A percentile compares a stretch with the other conserved stretches of the same genome.
Evolutionary conservation across 2,797 vertebrate genomes (phyloP).

Genomic region (Chiroxiphia lanceolata): DNA sequence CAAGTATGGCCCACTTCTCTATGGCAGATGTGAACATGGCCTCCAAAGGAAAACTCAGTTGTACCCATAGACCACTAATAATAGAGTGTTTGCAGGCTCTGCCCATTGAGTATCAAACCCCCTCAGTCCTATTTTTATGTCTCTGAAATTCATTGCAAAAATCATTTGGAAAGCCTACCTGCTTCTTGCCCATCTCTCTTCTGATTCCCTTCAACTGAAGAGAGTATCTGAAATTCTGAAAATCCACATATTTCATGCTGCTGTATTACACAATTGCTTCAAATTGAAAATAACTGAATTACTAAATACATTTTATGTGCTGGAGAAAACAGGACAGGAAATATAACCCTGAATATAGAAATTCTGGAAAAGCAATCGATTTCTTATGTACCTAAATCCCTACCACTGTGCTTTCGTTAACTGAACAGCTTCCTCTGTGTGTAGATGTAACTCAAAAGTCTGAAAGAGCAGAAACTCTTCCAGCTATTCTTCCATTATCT

Average conservation of each 20-base stretch:
- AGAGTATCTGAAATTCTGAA: neutral
- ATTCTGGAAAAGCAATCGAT: neutral
- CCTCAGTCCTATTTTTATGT: neutral
- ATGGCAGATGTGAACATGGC: fast-evolving
- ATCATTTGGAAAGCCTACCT: neutral
- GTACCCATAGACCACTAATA: fast-evolving
- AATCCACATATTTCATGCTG: neutral
- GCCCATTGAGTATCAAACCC: neutral
- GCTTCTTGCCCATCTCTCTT: neutral
- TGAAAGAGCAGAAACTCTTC: neutral
- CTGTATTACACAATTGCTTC: neutral
- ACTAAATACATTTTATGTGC: neutral
- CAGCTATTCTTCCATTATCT: neutral
- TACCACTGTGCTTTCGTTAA: neutral
- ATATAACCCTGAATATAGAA: neutral
- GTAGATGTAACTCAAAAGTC: neutral
- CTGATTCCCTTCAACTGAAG: neutral
- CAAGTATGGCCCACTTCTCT: neutral
- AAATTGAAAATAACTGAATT: neutral
- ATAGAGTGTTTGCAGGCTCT: neutral
- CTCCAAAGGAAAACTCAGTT: neutral
- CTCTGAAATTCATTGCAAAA: neutral
- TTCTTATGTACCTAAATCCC: neutral
- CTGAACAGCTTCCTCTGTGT: neutral
- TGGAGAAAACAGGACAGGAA: neutral